Base-by-base conservation (phyloP, 1,140 invertebrate species). In the Trissolcus basalis region DNA sequence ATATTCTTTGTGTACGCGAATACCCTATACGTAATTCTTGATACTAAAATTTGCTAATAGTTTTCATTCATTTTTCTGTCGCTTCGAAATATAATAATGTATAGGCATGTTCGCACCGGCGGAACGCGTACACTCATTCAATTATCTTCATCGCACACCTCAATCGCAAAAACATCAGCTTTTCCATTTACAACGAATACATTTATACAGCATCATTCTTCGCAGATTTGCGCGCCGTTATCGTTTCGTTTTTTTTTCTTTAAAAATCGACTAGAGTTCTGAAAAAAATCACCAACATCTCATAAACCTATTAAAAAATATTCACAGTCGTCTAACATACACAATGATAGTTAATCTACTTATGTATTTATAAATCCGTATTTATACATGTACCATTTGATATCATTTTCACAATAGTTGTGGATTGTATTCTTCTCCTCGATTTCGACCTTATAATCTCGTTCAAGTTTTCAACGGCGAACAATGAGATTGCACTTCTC, bases 241-340 rank as follows among this genome's bases (percentile, higher is more conserved):
- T 70, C 58, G 19, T 45, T 58, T 64, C 60, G 7, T n/a, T n/a
- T n/a, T n/a, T n/a, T n/a, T n/a, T n/a, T n/a, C n/a, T n/a, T 16
- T 14, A 56, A 61, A 78, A 73, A 80, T 83, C 63, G 82, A 83
- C 73, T 69, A 65, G 73, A 78, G 82, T 81, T 80, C 74, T 64
- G 69, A 80, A 79, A 75, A 39, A 39, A 81, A 81, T 68, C 70
- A 77, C 74, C 80, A 87, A 87, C 85, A 69, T 67, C 82, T 86
- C 82, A 84, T 87, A 87, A 85, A 86, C 70, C 81, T 87, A 86
- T 86, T 85, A 85, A 83, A 86, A 84, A 87, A 85, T 86, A 84
- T 84, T 85, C 82, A 86, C 82, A 86, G 78, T 84, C 55, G 80
- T 83, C 85, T 87, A 87, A 86, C 84, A 61, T 83, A 84, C 81